A percentile compares a stretch with the other conserved stretches of the same genome.
Evolutionary conservation across 2,113 vertebrate genomes (phyloP).

Genomic region (Ailurus styani): DNA sequence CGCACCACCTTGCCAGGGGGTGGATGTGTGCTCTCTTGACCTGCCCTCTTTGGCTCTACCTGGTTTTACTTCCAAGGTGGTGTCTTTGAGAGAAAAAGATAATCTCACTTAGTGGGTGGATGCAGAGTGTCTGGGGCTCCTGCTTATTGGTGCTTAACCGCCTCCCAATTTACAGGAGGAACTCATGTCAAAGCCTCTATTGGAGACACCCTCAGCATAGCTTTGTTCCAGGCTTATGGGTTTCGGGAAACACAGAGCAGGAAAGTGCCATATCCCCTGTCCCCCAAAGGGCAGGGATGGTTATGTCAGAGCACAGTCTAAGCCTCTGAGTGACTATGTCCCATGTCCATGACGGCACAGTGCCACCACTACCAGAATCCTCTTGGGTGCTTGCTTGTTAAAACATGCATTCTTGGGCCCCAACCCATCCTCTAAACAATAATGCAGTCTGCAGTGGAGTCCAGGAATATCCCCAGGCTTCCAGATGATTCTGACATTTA

Average conservation of each 20-base stretch:
- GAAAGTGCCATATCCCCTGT: not conserved
- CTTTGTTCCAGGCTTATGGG: not conserved
- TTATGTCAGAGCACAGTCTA: not conserved
- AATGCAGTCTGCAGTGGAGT: not conserved
- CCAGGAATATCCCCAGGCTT: not conserved
- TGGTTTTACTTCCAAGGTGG: not conserved
- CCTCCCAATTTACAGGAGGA: not conserved
- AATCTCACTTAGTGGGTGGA: not conserved
- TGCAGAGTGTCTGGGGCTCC: not conserved
- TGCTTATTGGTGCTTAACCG: not conserved
- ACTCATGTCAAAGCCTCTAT: not conserved
- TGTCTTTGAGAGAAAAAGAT: not conserved
- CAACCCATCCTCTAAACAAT: not conserved
- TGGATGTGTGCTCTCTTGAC: not conserved
- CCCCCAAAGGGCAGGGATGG: not conserved
- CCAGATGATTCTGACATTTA: not conserved
- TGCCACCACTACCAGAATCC: not conserved
- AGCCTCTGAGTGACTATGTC: not conserved
- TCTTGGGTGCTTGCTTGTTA: not conserved
- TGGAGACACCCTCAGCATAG: not conserved
- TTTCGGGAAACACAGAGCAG: not conserved
- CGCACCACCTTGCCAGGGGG: fast-evolving
- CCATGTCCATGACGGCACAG: not conserved
- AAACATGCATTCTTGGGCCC: not conserved
- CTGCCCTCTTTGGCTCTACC: not conserved